These are phyloP conservation scores for Clinocottus analis DNA, from an alignment of 2,113 vertebrate genomes.

Conservation along the genomic window DNA sequence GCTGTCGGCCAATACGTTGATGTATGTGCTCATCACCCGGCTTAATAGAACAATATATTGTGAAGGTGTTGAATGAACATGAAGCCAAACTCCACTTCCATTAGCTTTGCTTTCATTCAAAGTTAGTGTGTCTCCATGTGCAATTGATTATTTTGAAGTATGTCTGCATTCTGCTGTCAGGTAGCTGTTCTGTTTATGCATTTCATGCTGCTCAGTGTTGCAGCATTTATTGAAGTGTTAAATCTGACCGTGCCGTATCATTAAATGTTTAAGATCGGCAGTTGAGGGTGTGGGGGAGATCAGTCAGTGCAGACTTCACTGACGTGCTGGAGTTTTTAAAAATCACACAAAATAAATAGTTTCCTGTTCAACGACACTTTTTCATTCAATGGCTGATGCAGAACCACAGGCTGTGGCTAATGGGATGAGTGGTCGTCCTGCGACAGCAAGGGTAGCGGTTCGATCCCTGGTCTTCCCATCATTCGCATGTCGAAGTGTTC, in stretches of 20 bases:
- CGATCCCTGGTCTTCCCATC: too few species aligned
- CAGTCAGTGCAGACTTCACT: too few species aligned
- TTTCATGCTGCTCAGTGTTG: background rate
- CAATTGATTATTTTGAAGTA: background rate
- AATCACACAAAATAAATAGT: too few species aligned
- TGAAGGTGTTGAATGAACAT: constrained; percentile 23
- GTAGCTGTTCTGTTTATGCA: background rate
- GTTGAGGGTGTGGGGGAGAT: too few species aligned
- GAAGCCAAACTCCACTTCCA: constrained; percentile 26
- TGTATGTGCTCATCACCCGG: constrained; percentile 19
- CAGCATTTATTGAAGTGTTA: background rate
- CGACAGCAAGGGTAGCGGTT: too few species aligned
- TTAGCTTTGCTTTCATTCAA: constrained; percentile 12
- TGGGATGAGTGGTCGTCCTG: too few species aligned
- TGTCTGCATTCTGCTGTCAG: background rate
- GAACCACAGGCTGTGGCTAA: too few species aligned
- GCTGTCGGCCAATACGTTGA: constrained; percentile 14
- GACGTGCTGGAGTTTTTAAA: too few species aligned
- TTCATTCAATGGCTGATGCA: too few species aligned
- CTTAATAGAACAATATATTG: constrained; percentile 31
- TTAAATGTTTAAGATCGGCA: constrained; percentile 6
- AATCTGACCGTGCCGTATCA: constrained; percentile 4
- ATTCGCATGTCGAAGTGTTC: too few species aligned
- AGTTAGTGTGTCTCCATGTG: background rate
- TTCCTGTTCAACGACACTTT: too few species aligned